phyloP scores from a whole-genome alignment of 2,888 invertebrate species.

The Euclidia mi region DNA sequence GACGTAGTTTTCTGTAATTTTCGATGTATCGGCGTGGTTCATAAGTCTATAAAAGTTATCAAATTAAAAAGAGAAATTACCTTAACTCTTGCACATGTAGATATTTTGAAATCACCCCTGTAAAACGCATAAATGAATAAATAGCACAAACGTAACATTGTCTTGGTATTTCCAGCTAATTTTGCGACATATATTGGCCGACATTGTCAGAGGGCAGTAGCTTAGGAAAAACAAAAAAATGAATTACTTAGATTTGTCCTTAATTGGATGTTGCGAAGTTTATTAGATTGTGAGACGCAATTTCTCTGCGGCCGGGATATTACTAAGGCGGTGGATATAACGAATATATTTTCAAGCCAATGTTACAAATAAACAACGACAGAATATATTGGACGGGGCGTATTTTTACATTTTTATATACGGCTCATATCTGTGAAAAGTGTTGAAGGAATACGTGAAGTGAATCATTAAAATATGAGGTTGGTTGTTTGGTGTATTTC shows the following conservation, averaged over 20 bases:
- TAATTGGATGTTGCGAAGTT: slow-evolving; percentile 69
- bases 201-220: slow-evolving; percentile 22
- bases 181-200: not conserved
- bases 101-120: not conserved
- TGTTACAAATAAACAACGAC: slow-evolving; percentile 54
- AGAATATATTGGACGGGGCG: slow-evolving; percentile 36
- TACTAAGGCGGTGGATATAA: slow-evolving; percentile 53
- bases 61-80: too few species aligned
- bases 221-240: slow-evolving; percentile 52
- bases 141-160: not conserved
- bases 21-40: too few species aligned
- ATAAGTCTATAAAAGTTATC: too few species aligned
- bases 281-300: slow-evolving; percentile 70
- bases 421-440: slow-evolving; percentile 5
- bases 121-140: not conserved
- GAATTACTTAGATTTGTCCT: slow-evolving; percentile 67
- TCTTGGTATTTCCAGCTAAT: not conserved
- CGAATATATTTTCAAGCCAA: slow-evolving; percentile 58
- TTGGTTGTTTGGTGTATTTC: not conserved
- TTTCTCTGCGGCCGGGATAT: slow-evolving; percentile 65
- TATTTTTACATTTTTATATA: slow-evolving; percentile 30
- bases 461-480: slow-evolving; percentile 14
- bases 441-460: slow-evolving; percentile 17
- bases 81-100: too few species aligned
- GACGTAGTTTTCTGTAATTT: too few species aligned